These are phyloP conservation scores for Globicephala melas DNA, from an alignment of 2,113 vertebrate species.

Conservation along the genomic window DNA sequence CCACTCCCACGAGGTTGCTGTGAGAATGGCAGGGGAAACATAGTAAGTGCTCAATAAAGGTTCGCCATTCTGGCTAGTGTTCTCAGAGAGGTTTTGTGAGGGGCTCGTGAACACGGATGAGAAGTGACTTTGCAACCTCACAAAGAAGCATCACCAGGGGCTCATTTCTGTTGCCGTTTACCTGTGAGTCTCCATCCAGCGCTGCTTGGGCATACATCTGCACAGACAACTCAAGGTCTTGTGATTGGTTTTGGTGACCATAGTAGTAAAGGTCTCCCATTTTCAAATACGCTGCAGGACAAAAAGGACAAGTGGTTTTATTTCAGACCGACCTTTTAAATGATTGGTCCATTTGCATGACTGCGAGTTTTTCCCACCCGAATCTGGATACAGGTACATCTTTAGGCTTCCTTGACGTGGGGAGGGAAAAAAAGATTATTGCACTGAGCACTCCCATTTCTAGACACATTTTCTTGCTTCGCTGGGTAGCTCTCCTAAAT, in stretches of 20 bases:
- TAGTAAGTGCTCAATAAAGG: rapidly evolving
- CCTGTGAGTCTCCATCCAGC: conserved; percentile 90
- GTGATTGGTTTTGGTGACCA: conserved; percentile 81
- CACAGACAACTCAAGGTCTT: conserved; percentile 83
- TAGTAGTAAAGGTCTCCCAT: conserved; percentile 94
- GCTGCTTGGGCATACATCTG: conserved; percentile 92
- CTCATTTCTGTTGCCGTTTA: conserved; percentile 46
- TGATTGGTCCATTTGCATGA: background rate
- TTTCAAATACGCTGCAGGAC: conserved; percentile 89
- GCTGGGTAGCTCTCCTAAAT: background rate
- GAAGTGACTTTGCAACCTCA: background rate
- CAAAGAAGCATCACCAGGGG: background rate
- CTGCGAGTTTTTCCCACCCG: background rate
- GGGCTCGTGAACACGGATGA: background rate
- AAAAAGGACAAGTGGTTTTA: background rate
- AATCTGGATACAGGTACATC: background rate
- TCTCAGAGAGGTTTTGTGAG: background rate
- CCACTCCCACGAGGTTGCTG: background rate
- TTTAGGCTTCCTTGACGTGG: background rate
- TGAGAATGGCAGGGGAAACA: no score
- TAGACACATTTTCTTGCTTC: background rate
- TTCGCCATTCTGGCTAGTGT: rapidly evolving
- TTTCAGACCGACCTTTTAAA: background rate
- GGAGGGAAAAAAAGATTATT: background rate
- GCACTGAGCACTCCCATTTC: background rate